phyloP scores from a whole-genome alignment of 2,113 vertebrate genomes.

The Pyxicephalus adspersus region DNA sequence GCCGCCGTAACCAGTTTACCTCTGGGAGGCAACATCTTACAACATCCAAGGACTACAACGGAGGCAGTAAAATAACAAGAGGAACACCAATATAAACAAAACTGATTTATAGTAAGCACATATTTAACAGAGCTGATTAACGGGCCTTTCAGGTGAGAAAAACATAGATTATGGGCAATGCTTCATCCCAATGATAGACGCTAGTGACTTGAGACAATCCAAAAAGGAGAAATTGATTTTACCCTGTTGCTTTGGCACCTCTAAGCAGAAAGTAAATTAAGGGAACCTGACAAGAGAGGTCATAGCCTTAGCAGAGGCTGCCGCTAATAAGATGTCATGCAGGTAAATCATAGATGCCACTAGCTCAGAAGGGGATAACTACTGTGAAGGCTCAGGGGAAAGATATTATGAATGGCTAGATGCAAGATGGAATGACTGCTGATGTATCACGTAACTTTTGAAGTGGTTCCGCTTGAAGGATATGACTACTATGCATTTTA shows the following conservation, averaged over 20 bases:
- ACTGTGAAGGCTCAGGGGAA: constrained; percentile 33
- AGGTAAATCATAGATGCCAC: constrained; percentile 51
- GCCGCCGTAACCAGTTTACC: neutral
- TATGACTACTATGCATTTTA: neutral
- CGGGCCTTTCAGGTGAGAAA: neutral
- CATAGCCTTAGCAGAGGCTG: constrained; percentile 37
- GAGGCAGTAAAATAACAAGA: neutral
- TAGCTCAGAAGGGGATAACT: constrained; percentile 15
- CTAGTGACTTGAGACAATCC: constrained; percentile 36
- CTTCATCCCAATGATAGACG: constrained; percentile 31
- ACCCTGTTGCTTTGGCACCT: constrained; percentile 33
- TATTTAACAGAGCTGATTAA: constrained; percentile 51
- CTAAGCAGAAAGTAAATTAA: constrained; percentile 48
- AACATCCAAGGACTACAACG: neutral
- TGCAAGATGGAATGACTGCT: constrained; percentile 11
- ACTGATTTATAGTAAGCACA: constrained; percentile 18
- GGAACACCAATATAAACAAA: constrained; percentile 23
- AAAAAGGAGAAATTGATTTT: constrained; percentile 38
- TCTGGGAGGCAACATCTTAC: constrained; percentile 38
- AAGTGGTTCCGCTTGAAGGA: neutral
- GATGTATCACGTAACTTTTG: constrained; percentile 19
- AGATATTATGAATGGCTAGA: constrained; percentile 30
- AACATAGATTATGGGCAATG: constrained; percentile 33
- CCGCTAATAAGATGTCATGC: constrained; percentile 51
- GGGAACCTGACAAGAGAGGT: constrained; percentile 52